A percentile compares a stretch with the other conserved stretches of the same genome.
Conservation (phyloP, 2,797 vertebrate species). For the Phoebastria nigripes region DNA sequence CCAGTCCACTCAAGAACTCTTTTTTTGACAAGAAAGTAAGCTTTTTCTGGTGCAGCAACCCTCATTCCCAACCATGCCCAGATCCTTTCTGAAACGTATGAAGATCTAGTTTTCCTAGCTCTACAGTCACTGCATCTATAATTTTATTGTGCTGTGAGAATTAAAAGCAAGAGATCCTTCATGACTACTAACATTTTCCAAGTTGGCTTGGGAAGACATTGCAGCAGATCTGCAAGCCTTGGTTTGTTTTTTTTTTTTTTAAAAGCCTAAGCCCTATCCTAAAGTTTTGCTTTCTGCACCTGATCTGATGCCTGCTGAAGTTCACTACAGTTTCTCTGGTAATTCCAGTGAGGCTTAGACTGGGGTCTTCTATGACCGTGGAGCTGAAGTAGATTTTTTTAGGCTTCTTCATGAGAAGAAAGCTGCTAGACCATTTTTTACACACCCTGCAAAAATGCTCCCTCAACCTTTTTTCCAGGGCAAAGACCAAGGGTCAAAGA, state of each 20-base stretch:
- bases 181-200: neutral
- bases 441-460: neutral
- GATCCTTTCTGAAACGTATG: neutral
- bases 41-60: neutral
- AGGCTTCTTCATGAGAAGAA: neutral
- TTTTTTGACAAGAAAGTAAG: neutral
- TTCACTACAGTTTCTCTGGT: neutral
- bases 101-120: neutral
- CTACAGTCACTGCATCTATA: neutral
- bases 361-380: neutral
- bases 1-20: neutral
- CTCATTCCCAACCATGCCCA: neutral
- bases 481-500: slow-evolving; percentile 14
- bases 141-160: neutral
- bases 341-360: neutral
- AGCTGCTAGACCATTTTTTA: neutral
- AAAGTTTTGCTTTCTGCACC: neutral
- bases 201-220: neutral
- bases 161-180: neutral
- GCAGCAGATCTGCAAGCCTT: neutral
- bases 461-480: neutral
- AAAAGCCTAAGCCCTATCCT: neutral
- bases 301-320: neutral
- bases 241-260: too few relatives aligned
- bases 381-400: neutral